These are phyloP conservation scores for Coelogynopora nodosa DNA, from an alignment of 2,888 invertebrate genomes.

Conservation along the genomic window DNA sequence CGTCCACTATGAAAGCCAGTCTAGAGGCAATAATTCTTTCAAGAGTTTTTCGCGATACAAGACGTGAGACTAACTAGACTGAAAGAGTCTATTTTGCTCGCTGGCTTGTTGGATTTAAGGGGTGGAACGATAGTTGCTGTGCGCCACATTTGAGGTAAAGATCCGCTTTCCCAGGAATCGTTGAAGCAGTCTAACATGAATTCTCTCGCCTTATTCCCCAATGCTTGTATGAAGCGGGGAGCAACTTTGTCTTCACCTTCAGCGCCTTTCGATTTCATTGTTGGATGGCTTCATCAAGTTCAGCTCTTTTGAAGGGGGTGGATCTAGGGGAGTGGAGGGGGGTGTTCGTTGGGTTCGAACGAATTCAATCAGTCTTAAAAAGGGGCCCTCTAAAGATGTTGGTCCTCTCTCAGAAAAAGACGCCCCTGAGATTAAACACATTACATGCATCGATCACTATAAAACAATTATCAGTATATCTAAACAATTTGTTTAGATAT, in stretches of 20 bases:
- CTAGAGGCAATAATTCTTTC: slow-evolving; percentile 5
- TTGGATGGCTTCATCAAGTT: slow-evolving; percentile 15
- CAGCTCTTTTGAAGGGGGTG: background rate
- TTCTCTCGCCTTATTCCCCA: background rate
- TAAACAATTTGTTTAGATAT: no score
- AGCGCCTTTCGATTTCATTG: slow-evolving; percentile 26
- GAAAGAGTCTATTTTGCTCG: background rate
- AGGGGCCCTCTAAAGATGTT: no score
- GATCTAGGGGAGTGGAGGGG: background rate
- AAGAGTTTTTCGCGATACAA: background rate
- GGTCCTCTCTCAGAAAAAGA: no score
- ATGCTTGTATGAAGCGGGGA: background rate
- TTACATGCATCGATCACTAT: no score
- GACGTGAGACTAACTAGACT: background rate
- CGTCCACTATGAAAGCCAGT: background rate
- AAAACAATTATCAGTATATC: no score
- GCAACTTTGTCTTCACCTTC: slow-evolving; percentile 3
- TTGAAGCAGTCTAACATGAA: slow-evolving; percentile 11
- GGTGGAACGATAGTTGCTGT: background rate
- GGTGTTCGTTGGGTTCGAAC: no score
- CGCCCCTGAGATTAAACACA: no score
- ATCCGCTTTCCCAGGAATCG: background rate
- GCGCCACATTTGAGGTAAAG: background rate
- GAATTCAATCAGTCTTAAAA: no score
- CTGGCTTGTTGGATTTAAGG: background rate